Percentiles rank a stretch among this genome's conserved stretches.
Evolutionary conservation across 2,888 invertebrate genomes (phyloP).

Genomic region (Ornithoptera alexandrae): DNA sequence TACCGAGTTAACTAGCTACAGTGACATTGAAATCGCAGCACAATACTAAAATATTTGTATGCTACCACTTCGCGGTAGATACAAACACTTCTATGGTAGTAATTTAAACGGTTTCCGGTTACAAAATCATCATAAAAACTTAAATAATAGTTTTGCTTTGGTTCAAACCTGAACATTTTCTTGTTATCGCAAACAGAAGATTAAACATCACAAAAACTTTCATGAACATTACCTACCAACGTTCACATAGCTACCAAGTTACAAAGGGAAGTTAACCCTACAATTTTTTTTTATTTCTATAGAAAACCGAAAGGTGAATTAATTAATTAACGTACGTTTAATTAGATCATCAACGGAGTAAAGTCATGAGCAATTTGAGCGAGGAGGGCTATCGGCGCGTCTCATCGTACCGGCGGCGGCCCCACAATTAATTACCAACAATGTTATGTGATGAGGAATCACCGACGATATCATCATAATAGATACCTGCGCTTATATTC

Average conservation of each 20-base stretch:
- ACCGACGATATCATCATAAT: constrained; percentile 48
- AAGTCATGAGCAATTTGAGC: constrained; percentile 61
- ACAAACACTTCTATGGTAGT: no score
- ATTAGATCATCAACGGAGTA: constrained; percentile 72
- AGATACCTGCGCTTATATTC: constrained; percentile 39
- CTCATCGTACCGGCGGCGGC: constrained; percentile 53
- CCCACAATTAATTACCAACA: constrained; percentile 53
- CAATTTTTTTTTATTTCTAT: neutral
- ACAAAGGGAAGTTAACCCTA: constrained; percentile 17
- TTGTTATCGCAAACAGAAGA: no score
- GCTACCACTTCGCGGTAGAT: no score
- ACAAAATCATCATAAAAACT: no score
- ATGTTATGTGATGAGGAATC: constrained; percentile 63
- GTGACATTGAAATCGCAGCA: no score
- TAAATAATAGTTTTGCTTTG: no score
- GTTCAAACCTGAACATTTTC: no score
- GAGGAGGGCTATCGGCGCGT: constrained; percentile 64
- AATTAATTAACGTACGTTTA: constrained; percentile 74
- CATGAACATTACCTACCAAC: neutral
- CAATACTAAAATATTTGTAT: no score
- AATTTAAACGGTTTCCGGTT: no score
- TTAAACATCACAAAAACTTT: no score
- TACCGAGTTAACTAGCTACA: no score
- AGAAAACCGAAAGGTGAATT: constrained; percentile 45
- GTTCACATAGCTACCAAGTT: neutral